Percentiles rank a stretch among this genome's conserved stretches.
Conservation (phyloP, 2,113 vertebrate genomes). For the Peucedramus taeniatus region DNA sequence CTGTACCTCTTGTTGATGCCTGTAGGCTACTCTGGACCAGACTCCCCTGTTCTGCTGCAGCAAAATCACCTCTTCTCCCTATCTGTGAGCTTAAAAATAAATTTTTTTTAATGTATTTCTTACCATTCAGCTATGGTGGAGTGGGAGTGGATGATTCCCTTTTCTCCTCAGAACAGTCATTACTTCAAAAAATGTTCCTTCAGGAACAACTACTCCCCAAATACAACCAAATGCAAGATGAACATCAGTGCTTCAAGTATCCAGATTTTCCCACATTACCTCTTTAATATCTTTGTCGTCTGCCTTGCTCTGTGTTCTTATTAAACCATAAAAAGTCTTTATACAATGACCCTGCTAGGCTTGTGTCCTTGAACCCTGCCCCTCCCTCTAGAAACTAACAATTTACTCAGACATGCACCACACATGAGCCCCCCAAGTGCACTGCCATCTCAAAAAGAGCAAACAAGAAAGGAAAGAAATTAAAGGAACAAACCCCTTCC, state of each 20-base stretch:
- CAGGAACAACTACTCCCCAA: background rate
- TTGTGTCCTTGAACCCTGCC: background rate
- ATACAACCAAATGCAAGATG: background rate
- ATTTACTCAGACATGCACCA: background rate
- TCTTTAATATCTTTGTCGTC: background rate
- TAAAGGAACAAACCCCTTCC: background rate
- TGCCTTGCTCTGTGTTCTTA: background rate
- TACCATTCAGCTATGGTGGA: background rate
- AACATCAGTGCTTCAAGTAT: background rate
- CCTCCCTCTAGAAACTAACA: background rate
- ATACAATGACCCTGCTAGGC: background rate
- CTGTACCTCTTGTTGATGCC: background rate
- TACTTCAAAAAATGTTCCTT: background rate
- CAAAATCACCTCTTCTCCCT: background rate
- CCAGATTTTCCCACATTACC: background rate
- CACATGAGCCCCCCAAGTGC: rapidly evolving
- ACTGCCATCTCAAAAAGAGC: background rate
- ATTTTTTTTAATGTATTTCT: background rate
- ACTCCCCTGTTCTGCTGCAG: background rate
- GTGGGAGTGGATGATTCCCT: background rate
- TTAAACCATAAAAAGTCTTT: background rate
- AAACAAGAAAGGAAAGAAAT: background rate
- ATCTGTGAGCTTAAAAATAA: background rate
- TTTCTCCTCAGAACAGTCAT: background rate
- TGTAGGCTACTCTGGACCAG: background rate